Base-by-base conservation (phyloP, 2,888 invertebrate species). In the Macrophya alboannulata region DNA sequence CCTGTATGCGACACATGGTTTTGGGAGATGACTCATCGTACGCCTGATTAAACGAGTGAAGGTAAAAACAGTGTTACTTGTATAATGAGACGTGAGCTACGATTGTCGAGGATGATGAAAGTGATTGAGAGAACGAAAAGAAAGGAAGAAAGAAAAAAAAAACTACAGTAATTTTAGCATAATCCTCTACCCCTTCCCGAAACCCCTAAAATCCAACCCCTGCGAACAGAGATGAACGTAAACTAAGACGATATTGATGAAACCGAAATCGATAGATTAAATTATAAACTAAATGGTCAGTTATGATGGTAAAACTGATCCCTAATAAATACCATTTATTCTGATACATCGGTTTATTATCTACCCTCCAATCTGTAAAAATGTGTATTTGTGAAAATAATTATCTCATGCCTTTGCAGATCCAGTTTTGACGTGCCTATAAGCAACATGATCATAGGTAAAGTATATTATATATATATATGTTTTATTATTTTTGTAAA, bases 261-360 rank as follows among this genome's bases (percentile, higher is more conserved):
- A 43, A 62, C 59, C 12, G 59, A 62, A 81, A 62, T 62, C 62
- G 59, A 21, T 83, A 21, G 43, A 83, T 68, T 31, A 59, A 83
- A 83, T 48, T 71, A n/a, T n/a, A 4, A 83, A 68, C 17, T 25
- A 43, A 81, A 48, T 83, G 83, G 83, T 83, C 65, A 37, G 83
- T 68, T 83, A 68, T 83, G 17, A 68, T 83, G 83, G 84, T 85
- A 89, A 88, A 86, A 89, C 87, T 89, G 89, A 90, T 88, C 89
- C 90, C 88, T 88, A 90, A 91, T 91, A 91, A 90, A 91, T 88
- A 90, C 89, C 87, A 88, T 90, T 90, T 90, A 91, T 91, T 91
- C 90, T 91, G 90, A 90, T 90, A 91, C 89, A 90, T 89, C 85
- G 62, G 87, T 88, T 85, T 90, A 87, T 88, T 90, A 84, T 76